A percentile compares a stretch with the other conserved stretches of the same genome.
phyloP scores from a whole-genome alignment of 2,797 vertebrate species.

The Melanotaenia boesemani region DNA sequence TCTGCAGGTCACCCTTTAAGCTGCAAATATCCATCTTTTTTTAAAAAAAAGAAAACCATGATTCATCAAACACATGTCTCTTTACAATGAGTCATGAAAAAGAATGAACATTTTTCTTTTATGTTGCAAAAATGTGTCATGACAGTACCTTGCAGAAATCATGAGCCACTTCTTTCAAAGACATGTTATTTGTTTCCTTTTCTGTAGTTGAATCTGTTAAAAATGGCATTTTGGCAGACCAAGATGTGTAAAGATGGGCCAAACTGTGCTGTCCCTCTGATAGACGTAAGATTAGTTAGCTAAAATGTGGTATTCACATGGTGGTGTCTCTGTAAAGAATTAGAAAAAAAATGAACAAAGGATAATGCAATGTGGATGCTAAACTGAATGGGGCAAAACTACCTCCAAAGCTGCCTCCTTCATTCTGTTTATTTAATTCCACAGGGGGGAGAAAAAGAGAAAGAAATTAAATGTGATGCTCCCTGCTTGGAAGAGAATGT shows the following conservation, averaged over 20 bases:
- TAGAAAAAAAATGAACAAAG: neutral
- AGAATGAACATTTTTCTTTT: neutral
- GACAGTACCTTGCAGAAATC: too few species aligned
- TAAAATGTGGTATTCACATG: neutral
- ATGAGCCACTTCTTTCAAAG: neutral
- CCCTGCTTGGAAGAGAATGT: neutral
- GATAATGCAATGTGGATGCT: neutral
- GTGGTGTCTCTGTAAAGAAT: neutral
- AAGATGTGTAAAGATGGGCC: neutral
- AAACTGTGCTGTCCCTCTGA: neutral
- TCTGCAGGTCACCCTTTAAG: neutral
- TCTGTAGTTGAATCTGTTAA: neutral
- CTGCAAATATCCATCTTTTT: neutral
- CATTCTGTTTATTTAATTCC: neutral
- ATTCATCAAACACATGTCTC: neutral
- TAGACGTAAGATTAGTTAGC: neutral
- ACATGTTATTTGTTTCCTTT: neutral
- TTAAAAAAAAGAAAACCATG: too few species aligned
- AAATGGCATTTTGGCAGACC: neutral
- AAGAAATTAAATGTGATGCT: neutral
- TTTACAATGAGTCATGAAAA: neutral
- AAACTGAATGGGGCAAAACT: neutral
- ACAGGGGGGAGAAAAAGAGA: neutral
- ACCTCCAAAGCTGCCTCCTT: neutral
- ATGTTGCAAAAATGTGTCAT: neutral